Evolutionary conservation across 2,888 invertebrate genomes (phyloP), one percentile per base, ranked within the genome.

Genomic region (Ditula angustiorana): DNA sequence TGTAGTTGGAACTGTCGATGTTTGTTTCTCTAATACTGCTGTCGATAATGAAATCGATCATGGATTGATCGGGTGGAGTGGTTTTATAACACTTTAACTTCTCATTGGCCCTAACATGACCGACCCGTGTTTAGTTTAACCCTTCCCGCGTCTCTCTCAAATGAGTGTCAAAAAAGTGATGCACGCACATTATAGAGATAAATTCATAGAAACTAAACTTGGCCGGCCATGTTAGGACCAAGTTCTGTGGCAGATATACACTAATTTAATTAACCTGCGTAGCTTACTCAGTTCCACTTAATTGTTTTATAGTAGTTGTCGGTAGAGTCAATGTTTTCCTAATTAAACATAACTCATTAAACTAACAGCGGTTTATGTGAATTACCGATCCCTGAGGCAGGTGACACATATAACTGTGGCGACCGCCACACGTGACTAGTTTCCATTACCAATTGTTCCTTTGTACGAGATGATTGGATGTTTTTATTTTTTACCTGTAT

Each of bases 341-440:
- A 41, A 41, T 41, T 41, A 41, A 41, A 19, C 35, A 8, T 41
- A 41, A 41, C 19, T 41, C 41, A 41, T 41, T 41, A 8, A 11
- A 41, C 5, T 3, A 24, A 10, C 28, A 13, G 28, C 28, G 49
- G 55, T 56, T 55, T 49, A 30, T 57, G 57, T 57, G 41, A 57
- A 41, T 50, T 26, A 62, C 49, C 49, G 2, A 16, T 23, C 7
- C 26, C 49, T 19, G n/a, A 35, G 11, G 19, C 21, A 13, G 11
- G 28, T 56, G 41, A 50, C 41, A 55, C 53, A 55, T 55, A 11
- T 55, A 16, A 16, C 19, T 8, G 24, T 11, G 53, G 21, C 46
- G 24, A 11, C 28, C 24, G n/a, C 21, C 23, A 11, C 49, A 23
- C 23, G 41, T 44, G 10, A 21, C 28, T 49, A 30, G 55, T 57